Evolutionary conservation across 2,113 vertebrate species (phyloP).

Genomic region (Nestor notabilis): DNA sequence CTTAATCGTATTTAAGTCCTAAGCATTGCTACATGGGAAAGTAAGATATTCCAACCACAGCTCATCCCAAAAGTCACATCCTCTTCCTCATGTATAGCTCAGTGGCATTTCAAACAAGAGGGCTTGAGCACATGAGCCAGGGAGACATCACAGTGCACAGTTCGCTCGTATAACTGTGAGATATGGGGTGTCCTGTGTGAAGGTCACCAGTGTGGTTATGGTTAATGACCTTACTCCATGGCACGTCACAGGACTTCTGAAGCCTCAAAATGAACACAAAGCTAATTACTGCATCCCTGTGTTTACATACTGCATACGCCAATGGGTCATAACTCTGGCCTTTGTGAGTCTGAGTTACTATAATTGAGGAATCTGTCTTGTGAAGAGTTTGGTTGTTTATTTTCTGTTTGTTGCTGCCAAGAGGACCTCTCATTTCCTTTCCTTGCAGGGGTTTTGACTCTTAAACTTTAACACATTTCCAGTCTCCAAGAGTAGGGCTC

Average conservation of each 20-base stretch:
- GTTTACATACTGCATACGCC: conserved; percentile 90
- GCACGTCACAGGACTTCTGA: conserved; percentile 81
- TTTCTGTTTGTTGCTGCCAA: conserved; percentile 76
- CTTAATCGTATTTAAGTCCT: not conserved
- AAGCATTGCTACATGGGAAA: not conserved
- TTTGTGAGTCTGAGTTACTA: conserved; percentile 56
- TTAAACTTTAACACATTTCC: conserved; percentile 66
- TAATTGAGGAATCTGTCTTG: conserved; percentile 71
- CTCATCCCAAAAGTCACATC: not conserved
- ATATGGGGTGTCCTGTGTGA: conserved; percentile 63
- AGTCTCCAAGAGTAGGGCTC: not conserved
- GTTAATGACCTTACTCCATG: conserved; percentile 81
- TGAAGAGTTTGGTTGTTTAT: conserved; percentile 76
- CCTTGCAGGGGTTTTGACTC: conserved; percentile 55
- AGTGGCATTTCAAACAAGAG: not conserved
- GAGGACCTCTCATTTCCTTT: conserved; percentile 66
- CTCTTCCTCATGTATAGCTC: not conserved
- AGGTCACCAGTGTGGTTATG: conserved; percentile 78
- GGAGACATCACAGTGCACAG: conserved; percentile 8
- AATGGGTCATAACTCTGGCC: conserved; percentile 79
- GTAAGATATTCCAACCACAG: not conserved
- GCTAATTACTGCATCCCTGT: conserved; percentile 90
- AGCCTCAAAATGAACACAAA: conserved; percentile 79
- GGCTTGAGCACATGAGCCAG: not conserved
- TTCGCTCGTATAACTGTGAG: conserved; percentile 48